Evolutionary conservation across 2,888 invertebrate genomes (phyloP).

Genomic region (Dasypogon diadema): DNA sequence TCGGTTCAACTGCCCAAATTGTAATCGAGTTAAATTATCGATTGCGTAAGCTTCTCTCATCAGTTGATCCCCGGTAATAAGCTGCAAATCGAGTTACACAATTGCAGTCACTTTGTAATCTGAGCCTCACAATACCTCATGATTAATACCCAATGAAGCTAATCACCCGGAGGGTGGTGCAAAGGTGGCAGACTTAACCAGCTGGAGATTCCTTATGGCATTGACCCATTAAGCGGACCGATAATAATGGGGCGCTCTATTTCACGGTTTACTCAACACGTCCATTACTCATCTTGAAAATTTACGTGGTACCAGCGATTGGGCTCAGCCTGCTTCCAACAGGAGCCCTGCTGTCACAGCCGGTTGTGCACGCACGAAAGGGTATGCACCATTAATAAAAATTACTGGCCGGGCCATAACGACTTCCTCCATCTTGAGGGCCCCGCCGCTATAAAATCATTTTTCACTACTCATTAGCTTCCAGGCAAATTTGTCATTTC

Average conservation of each 20-base stretch:
- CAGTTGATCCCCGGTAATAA: slow-evolving; percentile 12
- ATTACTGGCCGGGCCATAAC: slow-evolving; percentile 19
- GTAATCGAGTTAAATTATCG: neutral
- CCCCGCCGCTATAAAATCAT: slow-evolving; percentile 12
- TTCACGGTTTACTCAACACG: slow-evolving; percentile 37
- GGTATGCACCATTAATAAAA: slow-evolving; percentile 42
- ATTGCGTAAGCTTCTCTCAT: neutral
- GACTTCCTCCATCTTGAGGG: slow-evolving; percentile 29
- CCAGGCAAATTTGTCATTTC: slow-evolving; percentile 39
- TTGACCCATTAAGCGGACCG: slow-evolving; percentile 30
- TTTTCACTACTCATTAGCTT: slow-evolving; percentile 46
- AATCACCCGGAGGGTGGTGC: neutral
- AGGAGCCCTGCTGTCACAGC: slow-evolving; percentile 8
- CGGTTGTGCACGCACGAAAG: slow-evolving; percentile 28
- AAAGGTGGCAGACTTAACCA: neutral
- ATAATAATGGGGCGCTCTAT: slow-evolving; percentile 16
- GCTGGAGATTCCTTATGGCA: slow-evolving; percentile 24
- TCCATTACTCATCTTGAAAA: slow-evolving; percentile 30
- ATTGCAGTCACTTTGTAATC: neutral
- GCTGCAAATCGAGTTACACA: slow-evolving; percentile 6
- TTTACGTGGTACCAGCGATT: neutral
- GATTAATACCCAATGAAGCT: slow-evolving; percentile 6
- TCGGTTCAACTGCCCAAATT: neutral
- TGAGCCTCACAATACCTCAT: slow-evolving; percentile 1
- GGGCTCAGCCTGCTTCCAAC: neutral